phyloP scores from a whole-genome alignment of 2,113 vertebrate species.

The Passer domesticus region DNA sequence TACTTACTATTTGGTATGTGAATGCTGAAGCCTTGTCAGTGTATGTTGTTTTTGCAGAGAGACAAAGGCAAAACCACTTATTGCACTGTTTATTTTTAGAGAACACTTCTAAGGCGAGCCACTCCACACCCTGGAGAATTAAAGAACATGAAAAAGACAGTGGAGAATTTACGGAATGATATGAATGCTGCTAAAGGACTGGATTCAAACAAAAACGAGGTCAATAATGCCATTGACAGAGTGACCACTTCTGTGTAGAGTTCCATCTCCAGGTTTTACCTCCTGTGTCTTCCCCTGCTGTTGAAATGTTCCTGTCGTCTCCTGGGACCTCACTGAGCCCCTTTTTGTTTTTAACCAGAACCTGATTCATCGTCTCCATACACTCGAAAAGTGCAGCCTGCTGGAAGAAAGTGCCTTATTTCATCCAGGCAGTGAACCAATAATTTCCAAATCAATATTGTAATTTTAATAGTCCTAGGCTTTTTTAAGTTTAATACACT shows the following conservation, averaged over 20 bases:
- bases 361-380: slow-evolving; percentile 64
- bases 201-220: slow-evolving; percentile 99
- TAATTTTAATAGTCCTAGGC: slow-evolving; percentile 65
- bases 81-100: slow-evolving; percentile 74
- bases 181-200: slow-evolving; percentile 95
- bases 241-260: slow-evolving; percentile 96
- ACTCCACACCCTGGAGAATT: slow-evolving; percentile 97
- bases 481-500: slow-evolving; percentile 79
- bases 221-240: slow-evolving; percentile 93
- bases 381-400: slow-evolving; percentile 63
- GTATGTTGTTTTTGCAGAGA: neutral
- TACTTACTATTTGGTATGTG: neutral
- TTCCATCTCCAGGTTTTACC: slow-evolving; percentile 80
- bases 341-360: slow-evolving; percentile 58
- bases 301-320: slow-evolving; percentile 62
- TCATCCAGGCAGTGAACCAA: slow-evolving; percentile 73
- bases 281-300: slow-evolving; percentile 84
- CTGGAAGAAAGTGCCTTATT: slow-evolving; percentile 88
- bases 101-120: slow-evolving; percentile 89
- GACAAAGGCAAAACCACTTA: slow-evolving; percentile 49
- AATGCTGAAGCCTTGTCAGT: slow-evolving; percentile 27
- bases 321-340: slow-evolving; percentile 67
- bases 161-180: slow-evolving; percentile 94
- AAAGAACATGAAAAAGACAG: slow-evolving; percentile 95
- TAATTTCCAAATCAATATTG: slow-evolving; percentile 76